Evolutionary conservation across 2,888 invertebrate species (phyloP).

Genomic region (Linhomoeus sp.): DNA sequence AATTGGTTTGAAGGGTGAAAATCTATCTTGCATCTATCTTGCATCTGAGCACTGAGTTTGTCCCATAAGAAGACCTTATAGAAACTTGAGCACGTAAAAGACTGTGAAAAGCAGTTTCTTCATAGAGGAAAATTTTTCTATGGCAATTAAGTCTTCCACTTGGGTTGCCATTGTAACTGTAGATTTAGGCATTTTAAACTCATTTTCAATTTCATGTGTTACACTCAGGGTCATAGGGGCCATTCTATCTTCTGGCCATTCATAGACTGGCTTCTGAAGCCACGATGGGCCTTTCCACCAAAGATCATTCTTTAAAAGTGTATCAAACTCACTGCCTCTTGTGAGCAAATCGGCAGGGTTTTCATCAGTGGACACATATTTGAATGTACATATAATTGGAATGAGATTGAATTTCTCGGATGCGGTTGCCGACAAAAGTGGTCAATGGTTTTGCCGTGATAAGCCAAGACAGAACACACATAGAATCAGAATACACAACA

Average conservation of each 20-base stretch:
- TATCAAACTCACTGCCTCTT: slow-evolving; percentile 8
- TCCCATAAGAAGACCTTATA: too few species aligned
- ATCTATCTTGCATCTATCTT: too few species aligned
- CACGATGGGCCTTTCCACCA: slow-evolving; percentile 13
- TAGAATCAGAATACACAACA: slow-evolving; percentile 10
- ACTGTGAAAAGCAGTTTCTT: too few species aligned
- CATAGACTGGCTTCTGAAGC: slow-evolving; percentile 3
- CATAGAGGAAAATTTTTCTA: too few species aligned
- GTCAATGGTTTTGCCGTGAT: neutral
- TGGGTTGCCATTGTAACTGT: too few species aligned
- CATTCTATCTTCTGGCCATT: neutral
- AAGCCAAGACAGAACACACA: slow-evolving; percentile 11
- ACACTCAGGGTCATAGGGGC: too few species aligned
- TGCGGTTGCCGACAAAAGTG: slow-evolving; percentile 12
- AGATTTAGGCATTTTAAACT: too few species aligned
- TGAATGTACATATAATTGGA: slow-evolving; percentile 8
- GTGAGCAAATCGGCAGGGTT: slow-evolving; percentile 14
- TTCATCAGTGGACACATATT: slow-evolving; percentile 9
- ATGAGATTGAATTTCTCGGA: slow-evolving; percentile 9
- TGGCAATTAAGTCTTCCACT: too few species aligned
- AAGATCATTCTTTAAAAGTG: slow-evolving; percentile 4
- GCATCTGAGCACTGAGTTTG: too few species aligned
- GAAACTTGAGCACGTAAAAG: too few species aligned
- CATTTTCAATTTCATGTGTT: too few species aligned
- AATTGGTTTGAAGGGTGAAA: too few species aligned